Conservation (phyloP, 92 coral and sea anemone species). For the Diadumene lineata region DNA sequence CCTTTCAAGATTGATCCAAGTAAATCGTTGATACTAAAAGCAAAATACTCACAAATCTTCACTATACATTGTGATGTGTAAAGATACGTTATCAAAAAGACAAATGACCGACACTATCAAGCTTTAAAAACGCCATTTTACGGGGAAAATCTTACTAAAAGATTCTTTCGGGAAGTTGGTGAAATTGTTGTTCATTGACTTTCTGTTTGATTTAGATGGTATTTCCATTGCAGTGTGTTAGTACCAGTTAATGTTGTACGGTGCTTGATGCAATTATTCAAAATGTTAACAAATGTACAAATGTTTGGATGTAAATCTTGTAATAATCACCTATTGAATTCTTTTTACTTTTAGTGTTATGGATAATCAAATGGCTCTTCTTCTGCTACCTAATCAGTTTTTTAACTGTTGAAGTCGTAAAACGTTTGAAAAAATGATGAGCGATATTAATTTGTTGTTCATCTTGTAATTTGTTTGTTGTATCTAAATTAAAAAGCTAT, state of each 20-base stretch:
- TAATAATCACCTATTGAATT: neutral
- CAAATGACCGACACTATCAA: neutral
- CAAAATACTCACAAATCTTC: slow-evolving; percentile 21
- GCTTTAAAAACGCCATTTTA: neutral
- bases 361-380: neutral
- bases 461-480: slow-evolving; percentile 31
- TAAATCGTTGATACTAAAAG: slow-evolving; percentile 26
- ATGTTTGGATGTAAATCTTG: neutral
- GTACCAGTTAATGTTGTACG: neutral
- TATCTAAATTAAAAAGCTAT: slow-evolving; percentile 39
- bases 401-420: slow-evolving; percentile 29
- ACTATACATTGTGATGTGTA: neutral
- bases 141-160: neutral
- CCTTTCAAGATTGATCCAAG: slow-evolving; percentile 23
- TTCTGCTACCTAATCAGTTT: slow-evolving; percentile 28
- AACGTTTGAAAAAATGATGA: neutral
- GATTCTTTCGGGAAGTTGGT: too few relatives aligned
- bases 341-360: slow-evolving; percentile 2
- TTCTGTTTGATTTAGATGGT: neutral
- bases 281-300: slow-evolving; percentile 7
- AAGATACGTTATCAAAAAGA: neutral
- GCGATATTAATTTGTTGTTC: slow-evolving; percentile 20
- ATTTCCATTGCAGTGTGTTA: neutral
- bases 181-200: neutral
- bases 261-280: neutral